These are phyloP conservation scores for Hypomesus transpacificus DNA, from an alignment of 2,113 vertebrate species.

Conservation along the genomic window DNA sequence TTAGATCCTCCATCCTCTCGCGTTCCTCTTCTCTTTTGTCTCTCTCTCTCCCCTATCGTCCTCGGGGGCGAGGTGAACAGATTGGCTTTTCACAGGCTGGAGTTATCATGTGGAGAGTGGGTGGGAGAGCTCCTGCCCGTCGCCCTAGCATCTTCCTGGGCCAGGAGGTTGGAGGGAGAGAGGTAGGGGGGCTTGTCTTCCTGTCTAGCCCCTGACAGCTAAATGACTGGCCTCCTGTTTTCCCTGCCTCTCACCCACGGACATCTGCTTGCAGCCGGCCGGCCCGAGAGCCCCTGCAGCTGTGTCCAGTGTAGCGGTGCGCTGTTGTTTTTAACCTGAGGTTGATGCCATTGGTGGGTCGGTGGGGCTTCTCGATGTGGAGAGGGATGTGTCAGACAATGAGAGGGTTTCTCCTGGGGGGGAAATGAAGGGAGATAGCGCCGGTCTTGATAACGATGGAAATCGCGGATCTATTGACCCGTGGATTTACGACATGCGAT, in stretches of 20 bases:
- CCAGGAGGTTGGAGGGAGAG: background rate
- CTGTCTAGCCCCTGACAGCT: constrained; percentile 26
- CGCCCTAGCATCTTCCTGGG: constrained; percentile 27
- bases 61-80: constrained; percentile 25
- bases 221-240: constrained; percentile 15
- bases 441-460: too few relatives aligned
- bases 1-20: background rate
- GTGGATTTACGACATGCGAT: too few relatives aligned
- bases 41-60: background rate
- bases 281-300: background rate
- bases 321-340: too few relatives aligned
- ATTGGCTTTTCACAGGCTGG: constrained; percentile 31
- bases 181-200: constrained; percentile 17
- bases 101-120: constrained; percentile 31
- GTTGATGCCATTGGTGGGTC: too few relatives aligned
- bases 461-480: too few relatives aligned
- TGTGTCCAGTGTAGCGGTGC: background rate
- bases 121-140: constrained; percentile 21
- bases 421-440: too few relatives aligned
- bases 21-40: background rate
- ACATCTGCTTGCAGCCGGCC: constrained; percentile 4
- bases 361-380: too few relatives aligned
- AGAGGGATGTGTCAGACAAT: too few relatives aligned
- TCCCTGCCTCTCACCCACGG: background rate
- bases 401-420: too few relatives aligned